These are phyloP conservation scores for Ataeniobius toweri DNA, from an alignment of 2,797 vertebrate species.

Conservation along the genomic window DNA sequence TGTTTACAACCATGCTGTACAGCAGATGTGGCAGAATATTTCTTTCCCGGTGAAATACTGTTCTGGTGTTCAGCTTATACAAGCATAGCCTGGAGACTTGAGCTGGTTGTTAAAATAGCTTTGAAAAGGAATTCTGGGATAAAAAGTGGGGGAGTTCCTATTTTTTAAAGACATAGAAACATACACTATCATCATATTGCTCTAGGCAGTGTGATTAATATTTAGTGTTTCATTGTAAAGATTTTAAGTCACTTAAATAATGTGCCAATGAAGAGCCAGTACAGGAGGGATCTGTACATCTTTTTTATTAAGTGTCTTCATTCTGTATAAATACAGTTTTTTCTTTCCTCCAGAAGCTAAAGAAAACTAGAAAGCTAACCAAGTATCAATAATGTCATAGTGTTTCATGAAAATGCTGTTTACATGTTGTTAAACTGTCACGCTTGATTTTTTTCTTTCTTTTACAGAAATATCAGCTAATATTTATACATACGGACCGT, in stretches of 20 bases:
- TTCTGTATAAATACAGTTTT: not conserved
- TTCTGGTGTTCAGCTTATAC: constrained; percentile 27
- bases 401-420: not conserved
- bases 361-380: not conserved
- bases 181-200: not conserved
- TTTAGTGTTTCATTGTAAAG: not conserved
- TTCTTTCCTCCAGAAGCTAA: not conserved
- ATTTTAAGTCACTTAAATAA: not conserved
- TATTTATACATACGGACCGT: too few species aligned
- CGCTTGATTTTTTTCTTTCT: not conserved
- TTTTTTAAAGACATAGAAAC: not conserved
- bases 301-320: not conserved
- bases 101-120: constrained; percentile 59
- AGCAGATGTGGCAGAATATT: constrained; percentile 38
- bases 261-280: not conserved
- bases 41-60: constrained; percentile 28
- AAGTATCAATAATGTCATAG: not conserved
- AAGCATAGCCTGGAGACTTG: constrained; percentile 57
- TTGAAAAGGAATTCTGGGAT: constrained; percentile 37
- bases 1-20: constrained; percentile 38
- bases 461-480: not conserved
- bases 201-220: not conserved
- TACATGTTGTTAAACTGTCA: not conserved
- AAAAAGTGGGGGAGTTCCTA: not conserved
- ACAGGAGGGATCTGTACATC: not conserved